Base-by-base conservation (phyloP, 2,888 invertebrate species). In the Folsomia manolachei region DNA sequence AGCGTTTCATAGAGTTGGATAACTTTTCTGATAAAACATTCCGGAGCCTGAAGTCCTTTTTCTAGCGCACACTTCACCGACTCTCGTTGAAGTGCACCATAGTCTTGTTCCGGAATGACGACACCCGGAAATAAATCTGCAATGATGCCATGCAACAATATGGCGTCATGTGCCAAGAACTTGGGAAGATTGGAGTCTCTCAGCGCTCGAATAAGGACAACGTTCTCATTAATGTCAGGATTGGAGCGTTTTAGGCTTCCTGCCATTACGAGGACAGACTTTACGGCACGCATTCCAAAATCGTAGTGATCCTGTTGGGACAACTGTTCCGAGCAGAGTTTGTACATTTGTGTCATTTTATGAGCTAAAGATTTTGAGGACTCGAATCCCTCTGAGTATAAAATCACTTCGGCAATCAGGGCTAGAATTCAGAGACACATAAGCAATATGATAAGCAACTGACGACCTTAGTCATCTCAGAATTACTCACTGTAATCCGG, bases 331-430 rank as follows among this genome's bases (percentile, higher is more conserved):
- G 92, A 93, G 81, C 94, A 94, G 2, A 95, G 85, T 81, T 94
- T 94, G 84, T 95, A 95, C 93, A 95, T 92, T 83, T 94, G 90
- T 0, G 93, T 92, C 94, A 95, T 94, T 84, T 95, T 95, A 82
- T 91, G 90, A 0, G 95, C 93, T n/a, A 95, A 85, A 1, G 89
- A 87, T 83, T 90, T 93, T 0, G 94, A 94, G 0, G 93, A 91
- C 83, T 94, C 94, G 82, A 95, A 95, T 11, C 95, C 95, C 85
- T 95, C 94, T 0, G 94, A 94, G 83, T 95, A 95, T n/a, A 95
- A 84, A 76, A 93, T 94, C 1, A 95, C 94, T 85, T 95, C 95
- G 63, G 95, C 94, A 81, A 95, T 93, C 18, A 93, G 86, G 7
- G 90, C 90, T 39, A 14, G 7, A 39, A 39, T n/a, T n/a, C n/a